Evolutionary conservation across 2,888 invertebrate genomes (phyloP), one percentile per base, ranked within the genome.

Genomic region (Eilema sororculum): DNA sequence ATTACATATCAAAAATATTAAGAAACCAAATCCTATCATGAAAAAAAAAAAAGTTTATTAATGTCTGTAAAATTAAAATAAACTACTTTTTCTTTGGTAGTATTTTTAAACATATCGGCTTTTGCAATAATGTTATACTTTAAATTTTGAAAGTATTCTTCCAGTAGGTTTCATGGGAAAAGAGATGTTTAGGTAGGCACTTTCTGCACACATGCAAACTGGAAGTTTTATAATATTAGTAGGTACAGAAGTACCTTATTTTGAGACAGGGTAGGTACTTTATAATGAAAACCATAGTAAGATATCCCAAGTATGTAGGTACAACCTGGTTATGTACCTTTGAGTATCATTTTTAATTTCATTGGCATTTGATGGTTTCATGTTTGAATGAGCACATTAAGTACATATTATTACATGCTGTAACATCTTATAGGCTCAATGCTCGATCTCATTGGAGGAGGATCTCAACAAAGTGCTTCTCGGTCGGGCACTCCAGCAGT

Each of bases 401-500:
- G 25, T 22, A 33, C 1, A 16, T 37, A 12, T 13, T n/a, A 25
- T 52, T 46, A 20, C 12, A 24, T 65, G 9, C 9, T 52, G 52
- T 52, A n/a, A 52, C 10, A 46, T 75, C 59, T 81, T 78, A n/a
- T 80, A 95, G 95, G 94, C 84, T 94, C 95, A 79, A 96, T 97
- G 95, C 91, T 97, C 89, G 97, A 97, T 91, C 95, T 97, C 82
- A 96, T 97, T 84, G 96, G 97, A 74, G 97, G 96, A 71, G 96
- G 96, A 73, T 90, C 93, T 75, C 93, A 93, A 76, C 93, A 94
- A 80, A 92, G 77, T 70, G 91, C 96, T 60, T 98, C 98, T n/a
- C 96, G 98, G 69, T 97, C 98, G 67, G 97, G 97, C 70, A 98
- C 98, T 1, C 98, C 98, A 13, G 97, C 97, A 9, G 97, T 97